Evolutionary conservation across 2,113 vertebrate species (phyloP).

Genomic region (Zosterops lateralis): DNA sequence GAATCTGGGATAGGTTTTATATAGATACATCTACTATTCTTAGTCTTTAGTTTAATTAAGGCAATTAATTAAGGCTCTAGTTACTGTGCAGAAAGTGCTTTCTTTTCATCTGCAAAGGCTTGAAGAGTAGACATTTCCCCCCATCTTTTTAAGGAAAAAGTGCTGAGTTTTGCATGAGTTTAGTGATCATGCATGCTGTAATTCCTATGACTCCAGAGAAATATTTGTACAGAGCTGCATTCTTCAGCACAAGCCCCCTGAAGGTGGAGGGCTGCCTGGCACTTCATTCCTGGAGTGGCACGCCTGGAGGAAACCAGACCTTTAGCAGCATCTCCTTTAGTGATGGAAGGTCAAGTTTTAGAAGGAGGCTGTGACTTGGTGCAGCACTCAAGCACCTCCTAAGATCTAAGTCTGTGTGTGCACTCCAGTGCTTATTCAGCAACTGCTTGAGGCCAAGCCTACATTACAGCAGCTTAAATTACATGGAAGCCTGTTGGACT

Average conservation of each 20-base stretch:
- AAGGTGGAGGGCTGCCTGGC: background rate
- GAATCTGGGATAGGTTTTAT: background rate
- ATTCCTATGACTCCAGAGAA: background rate
- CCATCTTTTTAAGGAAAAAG: background rate
- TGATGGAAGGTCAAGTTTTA: background rate
- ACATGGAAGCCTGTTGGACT: background rate
- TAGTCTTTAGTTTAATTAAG: background rate
- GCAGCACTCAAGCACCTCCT: background rate
- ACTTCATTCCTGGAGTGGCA: fast-evolving
- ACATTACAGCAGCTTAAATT: background rate
- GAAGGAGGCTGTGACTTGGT: background rate
- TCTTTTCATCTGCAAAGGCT: background rate
- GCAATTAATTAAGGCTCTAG: background rate
- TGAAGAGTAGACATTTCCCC: background rate
- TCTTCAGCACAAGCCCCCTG: background rate
- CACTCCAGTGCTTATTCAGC: background rate
- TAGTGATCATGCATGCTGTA: background rate
- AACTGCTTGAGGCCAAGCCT: background rate
- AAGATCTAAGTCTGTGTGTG: background rate
- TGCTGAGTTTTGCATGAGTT: background rate
- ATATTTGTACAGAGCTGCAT: background rate
- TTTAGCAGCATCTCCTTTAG: background rate
- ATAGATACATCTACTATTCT: background rate
- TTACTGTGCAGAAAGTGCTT: background rate
- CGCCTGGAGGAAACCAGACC: background rate